phyloP scores from a whole-genome alignment of 2,113 vertebrate genomes.

The Muscicapa adusta region DNA sequence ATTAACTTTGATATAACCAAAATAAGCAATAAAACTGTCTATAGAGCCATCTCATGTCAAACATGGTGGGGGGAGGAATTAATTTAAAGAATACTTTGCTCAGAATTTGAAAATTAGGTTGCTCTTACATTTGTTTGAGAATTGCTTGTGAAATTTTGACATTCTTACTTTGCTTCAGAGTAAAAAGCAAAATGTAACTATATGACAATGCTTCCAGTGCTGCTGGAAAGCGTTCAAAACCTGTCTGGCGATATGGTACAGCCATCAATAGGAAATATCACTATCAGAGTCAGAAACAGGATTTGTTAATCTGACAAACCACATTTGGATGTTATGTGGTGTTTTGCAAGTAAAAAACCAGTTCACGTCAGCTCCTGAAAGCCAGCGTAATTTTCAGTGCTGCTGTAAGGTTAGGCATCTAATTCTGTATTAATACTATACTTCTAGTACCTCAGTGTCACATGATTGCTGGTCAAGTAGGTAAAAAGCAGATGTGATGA shows the following conservation, averaged over 20 bases:
- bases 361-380: not conserved
- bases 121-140: not conserved
- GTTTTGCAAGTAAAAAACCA: not conserved
- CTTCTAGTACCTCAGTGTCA: not conserved
- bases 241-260: not conserved
- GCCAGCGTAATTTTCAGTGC: fast-evolving
- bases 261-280: not conserved
- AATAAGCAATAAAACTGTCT: not conserved
- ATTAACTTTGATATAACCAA: not conserved
- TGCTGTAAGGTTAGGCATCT: not conserved
- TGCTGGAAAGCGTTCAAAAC: not conserved
- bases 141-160: not conserved
- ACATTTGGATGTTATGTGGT: not conserved
- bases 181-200: not conserved
- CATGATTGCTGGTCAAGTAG: not conserved
- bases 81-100: not conserved
- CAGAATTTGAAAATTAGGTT: not conserved
- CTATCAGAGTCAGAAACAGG: not conserved
- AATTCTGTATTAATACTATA: not conserved
- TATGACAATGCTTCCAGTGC: not conserved
- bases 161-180: not conserved
- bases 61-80: fast-evolving
- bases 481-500: not conserved
- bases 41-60: not conserved
- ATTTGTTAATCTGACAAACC: not conserved